Evolutionary conservation across 2,113 vertebrate genomes (phyloP).

Genomic region (Alethe castanea): DNA sequence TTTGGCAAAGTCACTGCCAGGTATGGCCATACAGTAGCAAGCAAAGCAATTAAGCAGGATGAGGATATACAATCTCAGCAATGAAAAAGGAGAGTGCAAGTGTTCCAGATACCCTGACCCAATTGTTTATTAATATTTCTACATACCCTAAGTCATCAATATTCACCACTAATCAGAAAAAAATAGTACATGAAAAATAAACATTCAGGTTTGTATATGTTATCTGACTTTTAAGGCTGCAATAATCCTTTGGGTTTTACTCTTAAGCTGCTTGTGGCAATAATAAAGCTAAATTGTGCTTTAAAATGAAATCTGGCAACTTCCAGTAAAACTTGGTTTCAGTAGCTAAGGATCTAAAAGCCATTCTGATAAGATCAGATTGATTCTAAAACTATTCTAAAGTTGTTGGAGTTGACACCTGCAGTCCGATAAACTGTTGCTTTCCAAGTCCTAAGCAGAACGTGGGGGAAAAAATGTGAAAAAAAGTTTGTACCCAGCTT

Average conservation of each 20-base stretch:
- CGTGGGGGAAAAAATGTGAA: background rate
- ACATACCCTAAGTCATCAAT: background rate
- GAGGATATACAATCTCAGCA: background rate
- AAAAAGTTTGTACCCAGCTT: background rate
- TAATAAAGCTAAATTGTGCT: background rate
- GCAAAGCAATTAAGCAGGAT: background rate
- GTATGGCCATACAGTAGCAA: background rate
- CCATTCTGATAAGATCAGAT: background rate
- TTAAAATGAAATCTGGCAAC: slow-evolving; percentile 1
- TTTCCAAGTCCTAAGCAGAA: background rate
- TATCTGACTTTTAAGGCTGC: background rate
- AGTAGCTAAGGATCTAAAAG: background rate
- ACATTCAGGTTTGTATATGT: background rate
- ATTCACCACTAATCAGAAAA: background rate
- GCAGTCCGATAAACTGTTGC: background rate
- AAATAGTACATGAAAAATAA: background rate
- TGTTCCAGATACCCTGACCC: background rate
- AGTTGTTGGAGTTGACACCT: background rate
- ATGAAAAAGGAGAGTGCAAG: background rate
- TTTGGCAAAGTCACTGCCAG: background rate
- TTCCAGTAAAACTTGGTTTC: background rate
- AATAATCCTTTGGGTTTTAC: background rate
- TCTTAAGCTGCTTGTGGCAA: background rate
- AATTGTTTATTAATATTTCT: background rate
- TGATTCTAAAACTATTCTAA: background rate